These are phyloP conservation scores for Strix aluco DNA, from an alignment of 2,113 vertebrate genomes.

Conservation along the genomic window DNA sequence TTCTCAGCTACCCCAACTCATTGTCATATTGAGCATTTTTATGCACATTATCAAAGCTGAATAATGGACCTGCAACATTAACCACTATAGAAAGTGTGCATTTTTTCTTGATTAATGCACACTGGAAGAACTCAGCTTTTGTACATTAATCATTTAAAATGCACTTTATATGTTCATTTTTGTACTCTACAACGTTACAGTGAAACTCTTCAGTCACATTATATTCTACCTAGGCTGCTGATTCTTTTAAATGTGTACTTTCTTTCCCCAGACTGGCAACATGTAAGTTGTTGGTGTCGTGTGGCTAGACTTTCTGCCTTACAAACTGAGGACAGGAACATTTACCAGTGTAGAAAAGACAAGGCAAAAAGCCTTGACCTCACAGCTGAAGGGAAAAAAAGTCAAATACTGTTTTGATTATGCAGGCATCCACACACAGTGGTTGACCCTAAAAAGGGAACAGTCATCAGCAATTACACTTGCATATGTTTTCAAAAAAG, in stretches of 20 bases:
- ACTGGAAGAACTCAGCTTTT: slow-evolving; percentile 66
- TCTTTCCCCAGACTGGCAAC: slow-evolving; percentile 63
- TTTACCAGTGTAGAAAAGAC: background rate
- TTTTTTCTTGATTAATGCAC: slow-evolving; percentile 77
- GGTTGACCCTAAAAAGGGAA: background rate
- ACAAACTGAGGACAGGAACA: slow-evolving; percentile 19
- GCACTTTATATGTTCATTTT: slow-evolving; percentile 76
- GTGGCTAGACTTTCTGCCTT: slow-evolving; percentile 33
- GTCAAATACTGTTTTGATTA: background rate
- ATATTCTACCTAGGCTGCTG: slow-evolving; percentile 48
- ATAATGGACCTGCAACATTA: slow-evolving; percentile 69
- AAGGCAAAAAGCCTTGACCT: background rate
- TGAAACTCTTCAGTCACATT: slow-evolving; percentile 66
- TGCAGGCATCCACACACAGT: background rate
- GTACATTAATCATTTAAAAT: slow-evolving; percentile 81
- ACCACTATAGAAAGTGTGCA: slow-evolving; percentile 69
- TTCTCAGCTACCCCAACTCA: slow-evolving; percentile 82
- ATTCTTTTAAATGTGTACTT: slow-evolving; percentile 48
- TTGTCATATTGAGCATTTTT: slow-evolving; percentile 81
- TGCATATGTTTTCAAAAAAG: background rate
- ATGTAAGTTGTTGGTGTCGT: background rate
- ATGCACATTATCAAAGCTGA: slow-evolving; percentile 78
- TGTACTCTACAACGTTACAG: slow-evolving; percentile 52
- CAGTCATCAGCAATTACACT: background rate
- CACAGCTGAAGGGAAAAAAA: background rate